These are phyloP conservation scores for Calephelis nemesis DNA, from an alignment of 1,140 invertebrate species.

Conservation along the genomic window DNA sequence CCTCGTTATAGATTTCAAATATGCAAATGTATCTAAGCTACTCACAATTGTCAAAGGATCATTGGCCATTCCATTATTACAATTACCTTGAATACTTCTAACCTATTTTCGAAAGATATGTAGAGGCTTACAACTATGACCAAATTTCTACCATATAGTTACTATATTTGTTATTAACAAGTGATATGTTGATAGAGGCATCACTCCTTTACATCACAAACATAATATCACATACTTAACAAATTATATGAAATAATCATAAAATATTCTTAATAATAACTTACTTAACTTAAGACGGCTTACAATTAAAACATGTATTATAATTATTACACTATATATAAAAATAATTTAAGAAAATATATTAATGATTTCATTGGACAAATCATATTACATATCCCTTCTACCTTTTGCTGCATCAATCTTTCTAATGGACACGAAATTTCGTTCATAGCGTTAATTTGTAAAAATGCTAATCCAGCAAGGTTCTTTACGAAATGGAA, in stretches of 20 bases:
- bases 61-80: slow-evolving; percentile 22
- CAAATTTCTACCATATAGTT: slow-evolving; percentile 66
- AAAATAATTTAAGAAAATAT: slow-evolving; percentile 69
- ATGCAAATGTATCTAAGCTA: slow-evolving; percentile 19
- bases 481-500: not conserved
- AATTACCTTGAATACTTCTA: slow-evolving; percentile 24
- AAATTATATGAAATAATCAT: slow-evolving; percentile 12
- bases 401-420: slow-evolving; percentile 25
- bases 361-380: slow-evolving; percentile 52
- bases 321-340: slow-evolving; percentile 58
- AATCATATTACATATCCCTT: slow-evolving; percentile 21
- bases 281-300: slow-evolving; percentile 55
- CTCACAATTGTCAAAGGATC: slow-evolving; percentile 12
- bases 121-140: slow-evolving; percentile 68
- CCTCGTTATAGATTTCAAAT: slow-evolving; percentile 10
- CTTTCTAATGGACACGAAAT: slow-evolving; percentile 25
- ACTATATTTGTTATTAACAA: slow-evolving; percentile 76
- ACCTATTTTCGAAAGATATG: slow-evolving; percentile 66
- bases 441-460: not conserved
- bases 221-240: slow-evolving; percentile 15
- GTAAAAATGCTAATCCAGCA: slow-evolving; percentile 11
- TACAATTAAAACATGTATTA: slow-evolving; percentile 59
- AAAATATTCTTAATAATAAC: slow-evolving; percentile 59
- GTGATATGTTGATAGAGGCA: slow-evolving; percentile 75
- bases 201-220: slow-evolving; percentile 55